Evolutionary conservation across 1,140 invertebrate species (phyloP).

Genomic region (Rhopalosiphum maidis): DNA sequence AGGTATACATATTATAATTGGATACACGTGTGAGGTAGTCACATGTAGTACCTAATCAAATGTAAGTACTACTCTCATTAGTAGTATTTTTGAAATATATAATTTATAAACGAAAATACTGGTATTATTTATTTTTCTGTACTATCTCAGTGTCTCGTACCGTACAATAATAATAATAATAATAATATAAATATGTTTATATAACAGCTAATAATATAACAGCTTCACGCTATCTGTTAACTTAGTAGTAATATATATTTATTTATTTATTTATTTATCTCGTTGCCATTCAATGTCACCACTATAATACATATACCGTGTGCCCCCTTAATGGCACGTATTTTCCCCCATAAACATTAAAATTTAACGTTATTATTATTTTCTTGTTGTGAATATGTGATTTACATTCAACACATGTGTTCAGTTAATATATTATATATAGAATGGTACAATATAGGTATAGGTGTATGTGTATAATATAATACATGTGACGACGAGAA

Average conservation of each 20-base stretch:
- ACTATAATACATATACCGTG: background rate
- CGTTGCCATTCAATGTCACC: background rate
- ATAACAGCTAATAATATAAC: too few species aligned
- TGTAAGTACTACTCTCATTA: background rate
- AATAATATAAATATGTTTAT: background rate
- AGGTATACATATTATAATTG: background rate
- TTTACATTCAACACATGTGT: background rate
- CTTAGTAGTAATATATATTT: background rate
- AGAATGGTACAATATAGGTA: background rate
- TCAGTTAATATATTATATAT: background rate
- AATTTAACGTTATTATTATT: background rate
- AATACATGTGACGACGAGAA: background rate
- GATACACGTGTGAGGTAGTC: too few species aligned
- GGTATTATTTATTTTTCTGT: background rate
- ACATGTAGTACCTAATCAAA: too few species aligned
- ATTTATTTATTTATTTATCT: background rate
- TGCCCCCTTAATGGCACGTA: background rate
- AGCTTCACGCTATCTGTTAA: background rate
- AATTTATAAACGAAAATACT: background rate
- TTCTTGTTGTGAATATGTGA: background rate
- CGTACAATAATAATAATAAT: background rate
- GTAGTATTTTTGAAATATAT: background rate
- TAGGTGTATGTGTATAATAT: background rate
- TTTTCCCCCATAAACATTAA: background rate
- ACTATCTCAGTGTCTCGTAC: background rate